phyloP scores from a whole-genome alignment of 1,140 invertebrate genomes.

The Drosophila ironensis region DNA sequence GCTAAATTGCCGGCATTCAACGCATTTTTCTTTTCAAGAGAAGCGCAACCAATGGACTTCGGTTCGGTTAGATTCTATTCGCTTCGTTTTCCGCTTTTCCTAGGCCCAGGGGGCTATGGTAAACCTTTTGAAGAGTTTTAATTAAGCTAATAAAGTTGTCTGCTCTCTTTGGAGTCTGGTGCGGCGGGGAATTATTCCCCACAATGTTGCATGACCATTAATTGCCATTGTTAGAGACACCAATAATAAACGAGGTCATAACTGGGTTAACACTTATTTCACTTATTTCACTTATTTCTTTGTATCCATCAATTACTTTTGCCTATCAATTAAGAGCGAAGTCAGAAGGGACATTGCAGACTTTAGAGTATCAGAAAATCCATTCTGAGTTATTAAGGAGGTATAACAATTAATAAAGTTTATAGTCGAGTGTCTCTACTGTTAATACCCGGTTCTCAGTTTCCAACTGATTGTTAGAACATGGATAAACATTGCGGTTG shows the following conservation, averaged over 20 bases:
- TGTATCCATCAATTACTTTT: too few species aligned
- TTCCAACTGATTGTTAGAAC: too few species aligned
- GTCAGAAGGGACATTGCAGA: too few species aligned
- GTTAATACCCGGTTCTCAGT: too few species aligned
- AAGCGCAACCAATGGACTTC: constrained; percentile 64
- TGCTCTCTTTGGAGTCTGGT: constrained; percentile 25
- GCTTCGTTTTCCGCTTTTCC: constrained; percentile 15
- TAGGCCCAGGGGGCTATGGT: constrained; percentile 36
- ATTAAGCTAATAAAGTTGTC: constrained; percentile 79
- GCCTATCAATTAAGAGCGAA: too few species aligned
- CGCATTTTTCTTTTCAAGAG: constrained; percentile 60
- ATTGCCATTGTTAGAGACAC: constrained; percentile 70
- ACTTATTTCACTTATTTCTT: too few species aligned
- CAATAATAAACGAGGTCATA: constrained; percentile 58
- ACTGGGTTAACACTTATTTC: constrained; percentile 38
- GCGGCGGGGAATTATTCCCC: constrained; percentile 15
- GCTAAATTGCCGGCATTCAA: constrained; percentile 77
- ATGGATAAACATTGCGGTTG: too few species aligned
- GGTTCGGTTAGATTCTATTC: constrained; percentile 4
- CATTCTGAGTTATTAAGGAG: too few species aligned
- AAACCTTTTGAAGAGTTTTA: constrained; percentile 73
- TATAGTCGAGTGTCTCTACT: too few species aligned
- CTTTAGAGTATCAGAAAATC: too few species aligned
- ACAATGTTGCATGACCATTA: constrained; percentile 63
- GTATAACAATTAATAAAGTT: too few species aligned